Evolutionary conservation across 2,888 invertebrate species (phyloP), one percentile per base, ranked within the genome.

Genomic region (Drosophila mimetica): DNA sequence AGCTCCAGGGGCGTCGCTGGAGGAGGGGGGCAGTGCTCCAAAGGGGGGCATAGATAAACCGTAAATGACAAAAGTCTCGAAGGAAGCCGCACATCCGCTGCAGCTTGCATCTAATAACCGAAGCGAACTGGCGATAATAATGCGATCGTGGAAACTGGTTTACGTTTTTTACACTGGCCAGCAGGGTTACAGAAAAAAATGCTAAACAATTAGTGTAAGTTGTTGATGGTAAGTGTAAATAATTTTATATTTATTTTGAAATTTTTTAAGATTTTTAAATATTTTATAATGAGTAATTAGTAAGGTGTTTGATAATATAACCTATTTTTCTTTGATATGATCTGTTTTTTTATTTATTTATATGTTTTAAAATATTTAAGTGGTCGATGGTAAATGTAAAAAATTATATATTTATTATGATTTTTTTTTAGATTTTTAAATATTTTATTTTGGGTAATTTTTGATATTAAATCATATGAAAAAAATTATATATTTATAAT

Each of bases 41-140:
- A 8, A 18, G 14, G 8, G 42, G 42, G 13, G 20, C 14, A 28
- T 37, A 51, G 57, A 36, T 51, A 77, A 80, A 85, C 86, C 79
- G 80, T 86, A 88, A 87, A 83, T 83, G 82, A 83, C 84, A 88
- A 87, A 87, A 79, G 57, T 53, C 53, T 42, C 41, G 70, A 57
- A 87, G 82, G 86, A 88, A 83, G 88, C 82, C 66, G 47, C 58
- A 88, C 82, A 87, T 83, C 82, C 82, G 82, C 80, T 86, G 82
- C 71, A 74, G 75, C 75, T 79, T 86, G 88, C 82, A 87, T 86
- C 86, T 82, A 82, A 82, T 82, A 82, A 82, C 88, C 79, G 64
- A 53, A 79, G 44, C 67, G 69, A 69, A 48, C 50, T 16, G 71
- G 82, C 76, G 81, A 81, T 86, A 74, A 84, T 86, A 85, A 81